Evolutionary conservation across 2,797 vertebrate genomes (phyloP).

Genomic region (Philypnodon macrostomus): DNA sequence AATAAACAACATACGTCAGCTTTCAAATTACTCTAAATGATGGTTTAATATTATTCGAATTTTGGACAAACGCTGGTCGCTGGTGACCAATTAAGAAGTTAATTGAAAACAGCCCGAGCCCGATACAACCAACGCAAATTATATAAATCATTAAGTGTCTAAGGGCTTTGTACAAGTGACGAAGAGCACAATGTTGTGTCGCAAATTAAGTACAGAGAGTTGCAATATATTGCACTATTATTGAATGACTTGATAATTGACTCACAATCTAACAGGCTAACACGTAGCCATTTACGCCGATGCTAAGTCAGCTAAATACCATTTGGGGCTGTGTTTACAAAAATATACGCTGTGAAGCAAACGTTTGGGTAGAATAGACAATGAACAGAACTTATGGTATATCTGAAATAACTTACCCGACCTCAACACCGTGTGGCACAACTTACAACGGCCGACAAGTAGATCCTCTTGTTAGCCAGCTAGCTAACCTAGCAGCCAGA

Average conservation of each 20-base stretch:
- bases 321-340: background rate
- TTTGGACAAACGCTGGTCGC: background rate
- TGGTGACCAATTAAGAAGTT: slow-evolving; percentile 48
- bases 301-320: slow-evolving; percentile 7
- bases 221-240: no score
- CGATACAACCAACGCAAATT: slow-evolving; percentile 16
- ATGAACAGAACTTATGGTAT: background rate
- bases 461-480: slow-evolving; percentile 46
- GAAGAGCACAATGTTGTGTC: no score
- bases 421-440: slow-evolving; percentile 22
- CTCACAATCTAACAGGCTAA: slow-evolving; percentile 3
- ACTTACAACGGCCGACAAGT: slow-evolving; percentile 21
- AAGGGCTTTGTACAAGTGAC: no score
- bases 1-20: no score
- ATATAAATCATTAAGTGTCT: no score
- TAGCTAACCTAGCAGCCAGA: slow-evolving; percentile 54
- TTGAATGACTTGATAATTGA: no score
- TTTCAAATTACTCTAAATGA: no score
- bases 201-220: background rate
- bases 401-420: slow-evolving; percentile 44
- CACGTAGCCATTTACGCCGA: slow-evolving; percentile 6
- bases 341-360: no score
- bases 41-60: background rate
- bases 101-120: slow-evolving; percentile 55
- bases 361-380: background rate